phyloP scores from a whole-genome alignment of 2,113 vertebrate species.

The Megaceryle maxima region DNA sequence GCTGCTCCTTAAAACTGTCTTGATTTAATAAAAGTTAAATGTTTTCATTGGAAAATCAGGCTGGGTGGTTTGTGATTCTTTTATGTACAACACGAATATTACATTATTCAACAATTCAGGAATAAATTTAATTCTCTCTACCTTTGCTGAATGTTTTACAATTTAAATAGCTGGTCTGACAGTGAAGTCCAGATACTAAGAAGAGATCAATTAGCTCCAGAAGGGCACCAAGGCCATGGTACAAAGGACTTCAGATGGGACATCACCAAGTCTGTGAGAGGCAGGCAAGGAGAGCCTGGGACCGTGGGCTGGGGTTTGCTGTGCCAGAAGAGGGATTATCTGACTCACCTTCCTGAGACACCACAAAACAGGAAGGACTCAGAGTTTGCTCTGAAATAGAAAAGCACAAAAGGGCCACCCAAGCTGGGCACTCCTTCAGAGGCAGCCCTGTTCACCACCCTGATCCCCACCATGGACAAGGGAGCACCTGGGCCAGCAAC shows the following conservation, averaged over 20 bases:
- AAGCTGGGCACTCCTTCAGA: fast-evolving
- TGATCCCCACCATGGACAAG: fast-evolving
- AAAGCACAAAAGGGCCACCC: fast-evolving
- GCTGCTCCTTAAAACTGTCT: constrained; percentile 50
- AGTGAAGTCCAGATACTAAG: background rate
- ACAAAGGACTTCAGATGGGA: background rate
- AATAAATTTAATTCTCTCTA: constrained; percentile 27
- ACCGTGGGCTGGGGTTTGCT: background rate
- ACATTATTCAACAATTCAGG: constrained; percentile 57
- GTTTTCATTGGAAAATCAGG: constrained; percentile 58
- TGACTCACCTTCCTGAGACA: background rate
- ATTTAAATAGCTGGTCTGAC: background rate
- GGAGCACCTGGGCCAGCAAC: fast-evolving
- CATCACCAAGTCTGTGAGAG: background rate
- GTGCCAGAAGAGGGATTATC: fast-evolving
- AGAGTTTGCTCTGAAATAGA: fast-evolving
- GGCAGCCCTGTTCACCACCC: fast-evolving
- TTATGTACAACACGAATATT: constrained; percentile 47
- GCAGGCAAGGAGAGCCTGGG: background rate
- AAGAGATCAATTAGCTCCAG: background rate
- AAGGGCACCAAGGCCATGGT: background rate
- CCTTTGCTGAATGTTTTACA: background rate
- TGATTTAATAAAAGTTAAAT: constrained; percentile 66
- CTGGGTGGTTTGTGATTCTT: constrained; percentile 50
- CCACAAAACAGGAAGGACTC: fast-evolving